Evolutionary conservation across 2,888 invertebrate genomes (phyloP).

Genomic region (Mesochorus sp.): DNA sequence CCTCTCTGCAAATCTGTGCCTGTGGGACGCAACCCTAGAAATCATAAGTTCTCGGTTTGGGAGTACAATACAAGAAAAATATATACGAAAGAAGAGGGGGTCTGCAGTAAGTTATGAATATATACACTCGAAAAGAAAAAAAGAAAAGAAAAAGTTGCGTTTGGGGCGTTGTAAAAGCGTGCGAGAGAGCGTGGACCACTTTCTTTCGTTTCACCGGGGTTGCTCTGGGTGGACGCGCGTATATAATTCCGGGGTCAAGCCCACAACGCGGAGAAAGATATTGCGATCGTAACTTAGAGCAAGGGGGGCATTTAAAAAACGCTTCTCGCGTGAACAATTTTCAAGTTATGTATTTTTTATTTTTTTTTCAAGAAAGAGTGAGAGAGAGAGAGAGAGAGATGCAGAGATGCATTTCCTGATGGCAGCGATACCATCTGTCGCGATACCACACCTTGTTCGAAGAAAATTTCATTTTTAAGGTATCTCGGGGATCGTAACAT

Average conservation of each 20-base stretch:
- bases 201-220: conserved; percentile 20
- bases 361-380: background rate
- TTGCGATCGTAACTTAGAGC: conserved; percentile 65
- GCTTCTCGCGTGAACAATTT: conserved; percentile 27
- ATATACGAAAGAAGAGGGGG: conserved; percentile 18
- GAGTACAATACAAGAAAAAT: conserved; percentile 8
- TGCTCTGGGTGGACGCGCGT: conserved; percentile 23
- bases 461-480: conserved; percentile 16
- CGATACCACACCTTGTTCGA: conserved; percentile 2
- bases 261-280: conserved; percentile 53
- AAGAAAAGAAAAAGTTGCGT: conserved; percentile 61
- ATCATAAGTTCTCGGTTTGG: conserved; percentile 67
- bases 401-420: no score
- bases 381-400: conserved; percentile 22
- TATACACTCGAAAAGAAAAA: conserved; percentile 66
- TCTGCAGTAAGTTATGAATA: conserved; percentile 70
- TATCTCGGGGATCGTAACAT: background rate
- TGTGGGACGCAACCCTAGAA: conserved; percentile 32
- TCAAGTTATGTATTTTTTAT: conserved; percentile 20
- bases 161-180: conserved; percentile 49
- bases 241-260: conserved; percentile 59
- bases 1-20: conserved; percentile 44
- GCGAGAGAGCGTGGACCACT: conserved; percentile 42
- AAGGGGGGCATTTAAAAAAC: conserved; percentile 36
- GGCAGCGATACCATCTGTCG: conserved; percentile 46